Conservation (phyloP, 2,113 vertebrate species). For the Gadus chalcogrammus region DNA sequence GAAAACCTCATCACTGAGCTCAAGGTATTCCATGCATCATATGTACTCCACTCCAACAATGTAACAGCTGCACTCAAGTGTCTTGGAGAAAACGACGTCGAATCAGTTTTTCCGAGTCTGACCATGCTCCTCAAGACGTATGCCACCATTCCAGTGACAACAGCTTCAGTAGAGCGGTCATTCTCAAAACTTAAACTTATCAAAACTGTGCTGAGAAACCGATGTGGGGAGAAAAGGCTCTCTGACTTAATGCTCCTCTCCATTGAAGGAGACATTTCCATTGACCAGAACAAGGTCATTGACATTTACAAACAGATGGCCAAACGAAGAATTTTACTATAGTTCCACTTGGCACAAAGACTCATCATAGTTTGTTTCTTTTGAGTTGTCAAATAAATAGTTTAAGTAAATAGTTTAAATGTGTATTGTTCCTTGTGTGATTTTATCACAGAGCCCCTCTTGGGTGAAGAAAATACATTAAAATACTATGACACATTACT, state of each 20-base stretch:
- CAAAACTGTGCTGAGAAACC: slow-evolving; percentile 2
- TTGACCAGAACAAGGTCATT: not conserved
- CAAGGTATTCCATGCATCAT: not conserved
- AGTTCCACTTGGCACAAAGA: too few relatives aligned
- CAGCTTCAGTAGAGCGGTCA: not conserved
- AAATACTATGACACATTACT: too few relatives aligned
- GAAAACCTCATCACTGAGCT: too few relatives aligned
- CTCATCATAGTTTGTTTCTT: too few relatives aligned
- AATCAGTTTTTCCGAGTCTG: not conserved
- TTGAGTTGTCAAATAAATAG: too few relatives aligned
- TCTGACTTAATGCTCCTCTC: not conserved
- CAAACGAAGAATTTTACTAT: not conserved
- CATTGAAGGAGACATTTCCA: not conserved
- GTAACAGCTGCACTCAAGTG: not conserved
- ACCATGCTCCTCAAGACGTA: not conserved
- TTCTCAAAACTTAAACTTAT: slow-evolving; percentile 2
- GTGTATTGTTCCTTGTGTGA: too few relatives aligned
- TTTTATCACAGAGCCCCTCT: too few relatives aligned
- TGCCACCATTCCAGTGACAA: too few relatives aligned
- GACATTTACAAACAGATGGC: not conserved
- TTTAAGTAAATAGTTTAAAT: too few relatives aligned
- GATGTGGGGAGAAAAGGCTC: not conserved
- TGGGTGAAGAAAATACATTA: too few relatives aligned
- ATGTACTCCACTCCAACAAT: slow-evolving; percentile 6
- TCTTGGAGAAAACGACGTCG: not conserved